A percentile compares a stretch with the other conserved stretches of the same genome.
These are phyloP conservation scores for Emesis castigata DNA, from an alignment of 2,888 invertebrate species.

Conservation along the genomic window DNA sequence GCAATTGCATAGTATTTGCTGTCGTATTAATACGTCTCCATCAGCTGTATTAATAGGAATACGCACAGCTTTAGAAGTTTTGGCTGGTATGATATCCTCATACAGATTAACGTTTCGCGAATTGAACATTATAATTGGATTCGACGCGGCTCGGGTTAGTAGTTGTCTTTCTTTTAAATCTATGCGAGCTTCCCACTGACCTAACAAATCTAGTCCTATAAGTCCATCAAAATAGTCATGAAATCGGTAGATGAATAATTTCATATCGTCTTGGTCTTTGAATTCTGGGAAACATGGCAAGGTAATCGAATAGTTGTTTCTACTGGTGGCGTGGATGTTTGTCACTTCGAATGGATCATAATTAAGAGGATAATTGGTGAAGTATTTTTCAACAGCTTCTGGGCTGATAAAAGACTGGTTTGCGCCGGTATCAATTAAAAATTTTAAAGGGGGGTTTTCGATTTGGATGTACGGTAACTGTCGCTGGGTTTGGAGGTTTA, in stretches of 20 bases:
- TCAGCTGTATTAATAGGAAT: neutral
- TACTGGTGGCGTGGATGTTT: neutral
- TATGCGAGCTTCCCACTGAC: neutral
- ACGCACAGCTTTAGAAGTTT: neutral
- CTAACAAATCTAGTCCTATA: neutral
- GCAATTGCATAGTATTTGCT: slow-evolving; percentile 22
- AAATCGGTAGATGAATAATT: slow-evolving; percentile 32
- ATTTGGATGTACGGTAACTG: slow-evolving; percentile 41
- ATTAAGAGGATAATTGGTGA: neutral
- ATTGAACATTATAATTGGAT: neutral
- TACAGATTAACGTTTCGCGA: neutral
- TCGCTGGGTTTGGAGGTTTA: slow-evolving; percentile 33
- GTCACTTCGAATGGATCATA: slow-evolving; percentile 10
- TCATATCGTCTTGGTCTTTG: slow-evolving; percentile 12
- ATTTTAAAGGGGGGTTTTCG: neutral
- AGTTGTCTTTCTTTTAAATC: neutral
- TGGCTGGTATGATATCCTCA: neutral
- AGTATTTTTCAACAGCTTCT: slow-evolving; percentile 1
- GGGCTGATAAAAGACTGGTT: slow-evolving; percentile 19
- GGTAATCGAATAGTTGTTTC: slow-evolving; percentile 20
- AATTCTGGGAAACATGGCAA: slow-evolving; percentile 25
- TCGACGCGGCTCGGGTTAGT: neutral
- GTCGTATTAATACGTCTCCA: slow-evolving; percentile 14
- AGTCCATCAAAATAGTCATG: slow-evolving; percentile 23
- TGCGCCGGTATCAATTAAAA: slow-evolving; percentile 6